Percentiles rank a stretch among this genome's conserved stretches.
Conservation (phyloP, 1,140 invertebrate genomes). For the Neodiprion lecontei region DNA sequence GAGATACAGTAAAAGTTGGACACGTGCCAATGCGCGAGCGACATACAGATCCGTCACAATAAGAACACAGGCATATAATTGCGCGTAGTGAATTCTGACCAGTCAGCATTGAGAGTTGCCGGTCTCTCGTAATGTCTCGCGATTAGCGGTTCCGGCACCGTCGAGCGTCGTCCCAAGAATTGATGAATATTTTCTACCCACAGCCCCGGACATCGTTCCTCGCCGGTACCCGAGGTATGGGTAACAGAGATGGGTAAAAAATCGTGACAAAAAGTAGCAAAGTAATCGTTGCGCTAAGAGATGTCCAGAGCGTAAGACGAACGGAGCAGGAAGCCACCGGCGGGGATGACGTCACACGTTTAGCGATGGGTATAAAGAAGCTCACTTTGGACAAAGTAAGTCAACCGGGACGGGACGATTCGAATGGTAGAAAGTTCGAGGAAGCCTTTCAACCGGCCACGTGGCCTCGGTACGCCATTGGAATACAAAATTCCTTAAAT, state of each 20-base stretch:
- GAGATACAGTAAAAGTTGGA: too few relatives aligned
- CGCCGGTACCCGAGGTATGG: not conserved
- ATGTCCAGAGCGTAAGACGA: slow-evolving; percentile 4
- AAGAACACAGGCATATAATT: too few relatives aligned
- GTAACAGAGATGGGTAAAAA: not conserved
- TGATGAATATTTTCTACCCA: not conserved
- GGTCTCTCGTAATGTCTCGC: too few relatives aligned
- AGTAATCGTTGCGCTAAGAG: slow-evolving; percentile 7
- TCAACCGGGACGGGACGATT: not conserved
- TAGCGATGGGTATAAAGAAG: not conserved
- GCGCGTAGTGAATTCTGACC: too few relatives aligned
- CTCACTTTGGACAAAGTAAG: not conserved
- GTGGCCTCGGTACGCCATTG: too few relatives aligned
- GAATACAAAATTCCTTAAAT: too few relatives aligned
- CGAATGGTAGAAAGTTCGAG: too few relatives aligned
- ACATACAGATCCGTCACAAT: too few relatives aligned
- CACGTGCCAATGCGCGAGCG: too few relatives aligned
- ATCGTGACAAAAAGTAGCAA: not conserved
- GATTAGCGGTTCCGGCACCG: not conserved
- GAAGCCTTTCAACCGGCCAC: too few relatives aligned
- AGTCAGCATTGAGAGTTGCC: too few relatives aligned
- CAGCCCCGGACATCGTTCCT: not conserved
- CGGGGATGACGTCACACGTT: not conserved
- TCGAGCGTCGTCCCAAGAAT: not conserved
- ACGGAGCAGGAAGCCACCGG: slow-evolving; percentile 1